These are phyloP conservation scores for Eutolmus rufibarbis DNA, from an alignment of 2,888 invertebrate genomes.

Conservation along the genomic window DNA sequence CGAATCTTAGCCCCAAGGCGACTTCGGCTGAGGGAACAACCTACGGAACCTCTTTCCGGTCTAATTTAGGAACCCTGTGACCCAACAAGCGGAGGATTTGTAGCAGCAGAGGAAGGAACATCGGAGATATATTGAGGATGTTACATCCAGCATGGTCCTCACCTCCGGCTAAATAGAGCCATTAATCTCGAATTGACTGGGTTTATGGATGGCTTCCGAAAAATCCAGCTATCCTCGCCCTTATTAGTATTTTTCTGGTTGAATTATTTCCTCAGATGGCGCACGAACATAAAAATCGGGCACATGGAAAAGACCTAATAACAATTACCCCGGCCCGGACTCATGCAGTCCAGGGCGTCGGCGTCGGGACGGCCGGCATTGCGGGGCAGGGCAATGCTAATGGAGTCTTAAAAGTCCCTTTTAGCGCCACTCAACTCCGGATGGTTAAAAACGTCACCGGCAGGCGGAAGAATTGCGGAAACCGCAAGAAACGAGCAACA, in stretches of 20 bases:
- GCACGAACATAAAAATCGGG: background rate
- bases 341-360: background rate
- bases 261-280: background rate
- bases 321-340: background rate
- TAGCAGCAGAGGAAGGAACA: conserved; percentile 22
- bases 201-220: conserved; percentile 30
- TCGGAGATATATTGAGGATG: conserved; percentile 29
- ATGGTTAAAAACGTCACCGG: conserved; percentile 21
- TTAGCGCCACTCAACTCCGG: background rate
- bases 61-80: conserved; percentile 31
- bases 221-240: background rate
- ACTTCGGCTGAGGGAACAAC: conserved; percentile 13
- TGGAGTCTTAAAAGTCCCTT: conserved; percentile 28
- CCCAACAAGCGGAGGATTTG: conserved; percentile 5
- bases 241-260: conserved; percentile 24
- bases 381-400: background rate
- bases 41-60: conserved; percentile 11
- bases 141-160: conserved; percentile 25
- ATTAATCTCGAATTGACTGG: conserved; percentile 37
- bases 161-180: conserved; percentile 36
- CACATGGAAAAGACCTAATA: conserved; percentile 15
- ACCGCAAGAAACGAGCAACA: conserved; percentile 25
- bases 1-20: conserved; percentile 1
- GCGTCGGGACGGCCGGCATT: background rate
- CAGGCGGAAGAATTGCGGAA: conserved; percentile 18